Evolutionary conservation across 2,113 vertebrate genomes (phyloP).

Genomic region (Labeo catla): DNA sequence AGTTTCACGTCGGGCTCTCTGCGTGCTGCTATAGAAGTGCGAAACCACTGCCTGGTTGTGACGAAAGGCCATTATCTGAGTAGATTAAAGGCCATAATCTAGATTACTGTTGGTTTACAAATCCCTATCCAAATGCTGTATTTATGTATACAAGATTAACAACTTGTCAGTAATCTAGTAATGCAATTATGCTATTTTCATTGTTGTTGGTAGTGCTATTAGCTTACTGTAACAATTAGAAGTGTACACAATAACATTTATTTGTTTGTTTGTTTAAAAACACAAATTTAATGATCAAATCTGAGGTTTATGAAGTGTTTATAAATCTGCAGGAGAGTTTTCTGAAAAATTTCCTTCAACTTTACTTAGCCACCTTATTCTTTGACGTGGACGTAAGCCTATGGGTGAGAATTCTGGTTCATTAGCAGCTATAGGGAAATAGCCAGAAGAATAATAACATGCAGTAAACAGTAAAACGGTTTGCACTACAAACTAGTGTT

Average conservation of each 20-base stretch:
- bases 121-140: not conserved
- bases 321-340: not conserved
- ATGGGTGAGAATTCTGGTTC: too few species aligned
- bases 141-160: slow-evolving; percentile 6
- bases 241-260: not conserved
- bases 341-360: not conserved
- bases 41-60: not conserved
- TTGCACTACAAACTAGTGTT: too few species aligned
- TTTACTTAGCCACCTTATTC: not conserved
- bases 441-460: too few species aligned
- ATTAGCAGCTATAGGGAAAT: too few species aligned
- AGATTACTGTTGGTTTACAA: slow-evolving; percentile 32
- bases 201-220: not conserved
- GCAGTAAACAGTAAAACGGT: too few species aligned
- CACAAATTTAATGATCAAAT: not conserved
- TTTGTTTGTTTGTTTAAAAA: too few species aligned
- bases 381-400: too few species aligned
- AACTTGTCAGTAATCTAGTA: slow-evolving; percentile 16
- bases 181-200: not conserved
- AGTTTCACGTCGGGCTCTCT: not conserved
- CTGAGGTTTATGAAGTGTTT: not conserved
- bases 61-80: not conserved
- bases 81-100: not conserved
- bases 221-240: not conserved
- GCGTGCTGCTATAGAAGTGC: not conserved